Evolutionary conservation across 2,113 vertebrate species (phyloP).

Genomic region (Semnornis frantzii): DNA sequence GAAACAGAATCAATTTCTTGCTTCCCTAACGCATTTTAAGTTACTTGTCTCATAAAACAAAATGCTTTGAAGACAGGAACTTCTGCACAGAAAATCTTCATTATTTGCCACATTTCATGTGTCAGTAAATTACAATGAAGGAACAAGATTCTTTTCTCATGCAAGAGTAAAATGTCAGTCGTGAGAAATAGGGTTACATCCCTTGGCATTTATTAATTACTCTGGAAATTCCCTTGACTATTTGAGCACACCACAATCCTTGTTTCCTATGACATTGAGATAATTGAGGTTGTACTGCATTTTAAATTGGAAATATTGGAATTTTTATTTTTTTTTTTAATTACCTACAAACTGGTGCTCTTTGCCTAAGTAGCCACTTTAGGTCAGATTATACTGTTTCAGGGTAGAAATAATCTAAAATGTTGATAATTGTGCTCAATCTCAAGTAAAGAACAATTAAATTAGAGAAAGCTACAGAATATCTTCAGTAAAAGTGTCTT

Average conservation of each 20-base stretch:
- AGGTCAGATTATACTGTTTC: not conserved
- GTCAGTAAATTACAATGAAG: not conserved
- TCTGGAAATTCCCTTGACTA: not conserved
- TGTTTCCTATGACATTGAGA: not conserved
- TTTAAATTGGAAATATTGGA: not conserved
- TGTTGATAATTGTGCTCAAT: not conserved
- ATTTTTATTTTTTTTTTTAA: not conserved
- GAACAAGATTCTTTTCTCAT: not conserved
- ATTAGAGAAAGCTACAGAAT: not conserved
- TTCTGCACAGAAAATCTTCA: not conserved
- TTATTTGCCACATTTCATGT: not conserved
- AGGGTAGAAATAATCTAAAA: not conserved
- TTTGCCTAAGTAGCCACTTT: not conserved
- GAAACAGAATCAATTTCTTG: not conserved
- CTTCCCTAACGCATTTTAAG: not conserved
- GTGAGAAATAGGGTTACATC: conserved; percentile 34
- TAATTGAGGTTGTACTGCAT: not conserved
- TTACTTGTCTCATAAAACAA: not conserved
- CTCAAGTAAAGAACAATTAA: not conserved
- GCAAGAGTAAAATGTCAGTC: not conserved
- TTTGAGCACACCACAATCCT: not conserved
- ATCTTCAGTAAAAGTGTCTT: not conserved
- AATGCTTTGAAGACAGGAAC: not conserved
- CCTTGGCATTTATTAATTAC: conserved; percentile 52
- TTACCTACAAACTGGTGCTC: not conserved